These are phyloP conservation scores for Micropoecilia bifurca DNA, from an alignment of 2,797 vertebrate species.

Conservation along the genomic window DNA sequence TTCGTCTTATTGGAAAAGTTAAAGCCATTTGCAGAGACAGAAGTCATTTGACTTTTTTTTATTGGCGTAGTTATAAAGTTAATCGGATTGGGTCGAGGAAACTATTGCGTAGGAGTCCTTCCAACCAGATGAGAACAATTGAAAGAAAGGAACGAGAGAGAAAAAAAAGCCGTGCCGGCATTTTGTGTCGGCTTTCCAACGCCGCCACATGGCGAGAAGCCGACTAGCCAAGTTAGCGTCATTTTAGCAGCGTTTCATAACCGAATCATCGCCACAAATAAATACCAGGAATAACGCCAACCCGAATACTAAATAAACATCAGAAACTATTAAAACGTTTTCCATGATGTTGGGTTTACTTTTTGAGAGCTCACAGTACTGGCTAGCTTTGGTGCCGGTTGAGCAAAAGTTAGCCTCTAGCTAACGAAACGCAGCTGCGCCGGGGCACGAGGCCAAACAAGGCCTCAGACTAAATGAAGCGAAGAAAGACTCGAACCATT, in stretches of 20 bases:
- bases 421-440: slow-evolving; percentile 36
- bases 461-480: slow-evolving; percentile 61
- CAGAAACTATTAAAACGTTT: background rate
- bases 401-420: slow-evolving; percentile 18
- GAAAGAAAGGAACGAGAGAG: background rate
- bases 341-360: background rate
- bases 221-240: slow-evolving; percentile 34
- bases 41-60: background rate
- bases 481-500: background rate
- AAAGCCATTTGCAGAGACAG: background rate
- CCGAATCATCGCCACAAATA: background rate
- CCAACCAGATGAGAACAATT: slow-evolving; percentile 76
- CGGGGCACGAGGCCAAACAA: slow-evolving; percentile 73
- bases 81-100: background rate
- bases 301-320: background rate
- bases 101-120: background rate
- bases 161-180: slow-evolving; percentile 73
- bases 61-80: background rate
- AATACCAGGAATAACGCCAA: background rate
- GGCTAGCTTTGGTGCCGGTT: background rate
- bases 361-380: background rate
- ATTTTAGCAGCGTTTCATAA: slow-evolving; percentile 7
- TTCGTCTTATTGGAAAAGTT: background rate
- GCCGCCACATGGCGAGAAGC: slow-evolving; percentile 76
- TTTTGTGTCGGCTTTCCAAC: slow-evolving; percentile 76